Percentiles rank a stretch among this genome's conserved stretches.
phyloP scores from a whole-genome alignment of 2,888 invertebrate genomes.

The Epiblema foenella region DNA sequence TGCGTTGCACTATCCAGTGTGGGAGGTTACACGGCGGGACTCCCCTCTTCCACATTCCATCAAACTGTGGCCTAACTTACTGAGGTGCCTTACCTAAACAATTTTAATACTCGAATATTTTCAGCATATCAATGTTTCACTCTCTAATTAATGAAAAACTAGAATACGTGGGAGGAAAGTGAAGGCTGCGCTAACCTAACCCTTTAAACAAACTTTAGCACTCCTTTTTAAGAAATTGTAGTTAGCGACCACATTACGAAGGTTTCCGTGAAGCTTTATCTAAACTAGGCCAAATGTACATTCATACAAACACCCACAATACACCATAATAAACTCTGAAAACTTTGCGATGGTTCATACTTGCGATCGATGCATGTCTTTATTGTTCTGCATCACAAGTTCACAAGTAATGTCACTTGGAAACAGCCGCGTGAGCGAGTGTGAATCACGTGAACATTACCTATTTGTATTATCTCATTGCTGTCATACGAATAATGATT shows the following conservation, averaged over 20 bases:
- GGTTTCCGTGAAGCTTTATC: constrained; percentile 13
- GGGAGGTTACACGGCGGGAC: too few species aligned
- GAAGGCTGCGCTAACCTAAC: constrained; percentile 4
- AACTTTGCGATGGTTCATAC: not conserved
- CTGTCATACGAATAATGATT: not conserved
- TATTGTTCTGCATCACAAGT: not conserved
- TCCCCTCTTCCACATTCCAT: too few species aligned
- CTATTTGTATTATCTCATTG: constrained; percentile 6
- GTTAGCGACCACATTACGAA: constrained; percentile 4
- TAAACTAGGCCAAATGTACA: not conserved
- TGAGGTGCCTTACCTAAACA: too few species aligned
- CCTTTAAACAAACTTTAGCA: constrained; percentile 28
- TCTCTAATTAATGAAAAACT: not conserved
- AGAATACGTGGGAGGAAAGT: constrained; percentile 18
- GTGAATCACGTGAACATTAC: not conserved
- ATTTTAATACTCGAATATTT: too few species aligned
- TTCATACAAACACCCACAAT: not conserved
- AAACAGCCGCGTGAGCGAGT: not conserved
- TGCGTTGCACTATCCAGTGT: too few species aligned
- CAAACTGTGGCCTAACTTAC: too few species aligned
- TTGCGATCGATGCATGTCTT: not conserved
- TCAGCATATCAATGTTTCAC: too few species aligned
- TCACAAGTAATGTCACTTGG: constrained; percentile 1
- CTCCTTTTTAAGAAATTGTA: constrained; percentile 24
- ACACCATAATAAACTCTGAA: not conserved